A percentile compares a stretch with the other conserved stretches of the same genome.
phyloP scores from a whole-genome alignment of 64 coral and sea anemone genomes.

The Catalaphyllia jardinei region DNA sequence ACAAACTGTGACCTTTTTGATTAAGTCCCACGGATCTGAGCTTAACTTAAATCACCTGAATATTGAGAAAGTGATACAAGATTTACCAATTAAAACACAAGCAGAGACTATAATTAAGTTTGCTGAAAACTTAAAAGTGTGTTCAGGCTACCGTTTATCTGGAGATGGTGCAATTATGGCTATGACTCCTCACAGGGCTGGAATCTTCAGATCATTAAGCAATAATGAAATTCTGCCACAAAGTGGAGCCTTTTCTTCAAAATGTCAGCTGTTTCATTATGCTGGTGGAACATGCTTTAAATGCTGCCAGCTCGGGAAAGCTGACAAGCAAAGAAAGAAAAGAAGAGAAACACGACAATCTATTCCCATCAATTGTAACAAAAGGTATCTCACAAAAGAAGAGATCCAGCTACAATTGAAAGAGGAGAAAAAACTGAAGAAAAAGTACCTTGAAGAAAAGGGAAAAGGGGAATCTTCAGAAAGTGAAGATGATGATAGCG shows the following conservation, averaged over 20 bases:
- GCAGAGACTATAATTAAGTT: neutral
- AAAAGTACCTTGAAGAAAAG: neutral
- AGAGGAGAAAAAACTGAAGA: constrained; percentile 24
- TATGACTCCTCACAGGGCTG: neutral
- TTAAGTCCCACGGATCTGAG: neutral
- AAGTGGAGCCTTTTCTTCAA: constrained; percentile 7
- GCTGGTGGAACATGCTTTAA: neutral
- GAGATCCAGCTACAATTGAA: constrained; percentile 33
- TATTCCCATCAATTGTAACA: constrained; percentile 2
- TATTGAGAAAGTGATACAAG: neutral
- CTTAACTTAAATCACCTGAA: neutral
- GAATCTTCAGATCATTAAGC: constrained; percentile 1
- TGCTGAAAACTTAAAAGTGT: neutral
- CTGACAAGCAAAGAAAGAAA: neutral
- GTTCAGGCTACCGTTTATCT: neutral
- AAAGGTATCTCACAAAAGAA: constrained; percentile 36
- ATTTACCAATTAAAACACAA: neutral
- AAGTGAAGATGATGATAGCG: constrained; percentile 5
- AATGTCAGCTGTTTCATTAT: constrained; percentile 2
- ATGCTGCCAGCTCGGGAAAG: neutral
- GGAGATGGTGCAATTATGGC: neutral
- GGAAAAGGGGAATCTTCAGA: neutral
- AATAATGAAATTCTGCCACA: neutral
- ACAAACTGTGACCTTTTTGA: no score
- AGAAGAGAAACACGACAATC: constrained; percentile 26